These are phyloP conservation scores for Bujurquina vittata DNA, from an alignment of 2,113 vertebrate species.

Conservation along the genomic window DNA sequence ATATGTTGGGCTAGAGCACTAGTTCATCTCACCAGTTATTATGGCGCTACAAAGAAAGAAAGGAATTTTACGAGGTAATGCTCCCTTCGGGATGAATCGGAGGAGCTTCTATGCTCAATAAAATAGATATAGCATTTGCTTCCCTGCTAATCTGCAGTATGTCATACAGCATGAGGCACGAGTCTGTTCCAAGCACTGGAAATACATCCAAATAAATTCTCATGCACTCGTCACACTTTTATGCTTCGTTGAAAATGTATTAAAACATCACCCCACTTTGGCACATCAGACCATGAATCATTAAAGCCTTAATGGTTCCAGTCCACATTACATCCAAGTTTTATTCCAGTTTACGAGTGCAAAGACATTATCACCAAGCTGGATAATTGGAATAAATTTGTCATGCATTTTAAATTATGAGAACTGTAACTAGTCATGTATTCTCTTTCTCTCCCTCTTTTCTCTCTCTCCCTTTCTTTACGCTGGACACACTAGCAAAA, in stretches of 20 bases:
- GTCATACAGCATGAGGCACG: not conserved
- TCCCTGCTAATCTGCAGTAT: not conserved
- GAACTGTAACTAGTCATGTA: not conserved
- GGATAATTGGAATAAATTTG: not conserved
- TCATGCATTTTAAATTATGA: constrained; percentile 1
- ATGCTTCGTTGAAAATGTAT: not conserved
- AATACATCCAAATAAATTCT: not conserved
- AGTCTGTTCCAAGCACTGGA: not conserved
- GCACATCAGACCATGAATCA: constrained; percentile 4
- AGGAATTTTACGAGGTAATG: not conserved
- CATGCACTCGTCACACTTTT: not conserved
- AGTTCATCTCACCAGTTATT: not conserved
- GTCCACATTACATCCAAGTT: not conserved
- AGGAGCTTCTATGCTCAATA: not conserved
- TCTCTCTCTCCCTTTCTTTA: not conserved
- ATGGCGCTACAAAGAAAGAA: not conserved
- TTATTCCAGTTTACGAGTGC: constrained; percentile 3
- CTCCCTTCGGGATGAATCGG: not conserved
- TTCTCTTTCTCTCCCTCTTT: not conserved
- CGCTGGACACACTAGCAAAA: not conserved
- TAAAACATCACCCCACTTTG: not conserved
- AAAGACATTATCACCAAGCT: not conserved
- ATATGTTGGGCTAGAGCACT: not conserved
- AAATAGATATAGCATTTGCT: not conserved
- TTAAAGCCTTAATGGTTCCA: constrained; percentile 8